A percentile compares a stretch with the other conserved stretches of the same genome.
These are phyloP conservation scores for Neotoma lepida DNA, from an alignment of 2,113 vertebrate species.

Conservation along the genomic window DNA sequence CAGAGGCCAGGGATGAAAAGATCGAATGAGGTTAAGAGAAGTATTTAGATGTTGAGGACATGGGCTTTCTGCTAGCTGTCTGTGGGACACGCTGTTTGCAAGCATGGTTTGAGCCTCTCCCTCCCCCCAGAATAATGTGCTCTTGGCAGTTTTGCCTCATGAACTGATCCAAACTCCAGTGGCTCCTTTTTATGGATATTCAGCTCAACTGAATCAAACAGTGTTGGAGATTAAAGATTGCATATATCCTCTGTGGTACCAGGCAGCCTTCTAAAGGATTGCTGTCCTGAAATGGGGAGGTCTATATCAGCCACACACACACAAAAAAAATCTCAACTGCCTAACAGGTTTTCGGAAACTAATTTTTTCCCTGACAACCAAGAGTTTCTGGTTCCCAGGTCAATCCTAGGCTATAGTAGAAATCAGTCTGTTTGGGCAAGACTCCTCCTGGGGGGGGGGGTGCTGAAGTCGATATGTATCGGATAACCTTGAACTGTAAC, in stretches of 20 bases:
- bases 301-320: not conserved
- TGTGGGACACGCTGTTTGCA: not conserved
- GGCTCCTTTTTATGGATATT: not conserved
- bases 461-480: not conserved
- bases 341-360: not conserved
- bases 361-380: not conserved
- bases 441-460: not conserved
- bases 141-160: not conserved
- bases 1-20: not conserved
- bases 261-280: conserved; percentile 4
- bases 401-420: not conserved
- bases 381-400: conserved; percentile 25
- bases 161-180: not conserved
- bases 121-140: not conserved
- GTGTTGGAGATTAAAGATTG: not conserved
- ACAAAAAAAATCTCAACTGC: not conserved
- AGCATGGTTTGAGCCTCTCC: not conserved
- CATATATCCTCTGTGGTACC: not conserved
- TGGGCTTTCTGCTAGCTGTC: not conserved
- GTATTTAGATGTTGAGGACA: not conserved
- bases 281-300: not conserved
- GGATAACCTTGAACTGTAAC: not conserved
- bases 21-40: not conserved
- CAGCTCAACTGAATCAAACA: conserved; percentile 11
- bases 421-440: not conserved